Evolutionary conservation across 2,113 vertebrate species (phyloP).

Genomic region (Myxocyprinus asiaticus): DNA sequence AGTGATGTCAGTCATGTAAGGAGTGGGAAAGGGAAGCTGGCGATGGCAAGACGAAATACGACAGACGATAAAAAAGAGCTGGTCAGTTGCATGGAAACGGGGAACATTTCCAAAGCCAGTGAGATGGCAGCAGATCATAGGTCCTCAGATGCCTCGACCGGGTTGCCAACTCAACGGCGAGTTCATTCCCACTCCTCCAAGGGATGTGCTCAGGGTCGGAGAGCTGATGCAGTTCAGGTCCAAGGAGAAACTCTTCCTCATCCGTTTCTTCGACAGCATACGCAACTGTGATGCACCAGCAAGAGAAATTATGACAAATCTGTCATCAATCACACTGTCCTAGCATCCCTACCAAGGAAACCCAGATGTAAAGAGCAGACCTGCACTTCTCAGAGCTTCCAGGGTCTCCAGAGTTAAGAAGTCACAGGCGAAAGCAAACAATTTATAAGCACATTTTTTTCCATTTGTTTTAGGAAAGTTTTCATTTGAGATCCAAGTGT

Average conservation of each 20-base stretch:
- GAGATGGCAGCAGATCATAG: constrained; percentile 89
- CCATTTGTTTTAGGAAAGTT: too few species aligned
- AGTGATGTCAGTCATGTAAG: constrained; percentile 77
- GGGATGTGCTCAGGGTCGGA: constrained; percentile 87
- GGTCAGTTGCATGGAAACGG: constrained; percentile 85
- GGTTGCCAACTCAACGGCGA: constrained; percentile 82
- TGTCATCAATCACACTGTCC: too few species aligned
- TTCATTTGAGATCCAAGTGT: too few species aligned
- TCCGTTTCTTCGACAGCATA: constrained; percentile 94
- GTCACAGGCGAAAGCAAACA: too few species aligned
- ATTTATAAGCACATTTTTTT: too few species aligned
- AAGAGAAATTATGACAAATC: too few species aligned
- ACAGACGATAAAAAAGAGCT: constrained; percentile 87
- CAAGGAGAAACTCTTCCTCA: constrained; percentile 92
- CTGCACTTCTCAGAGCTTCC: too few species aligned
- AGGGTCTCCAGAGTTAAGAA: too few species aligned
- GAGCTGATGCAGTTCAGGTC: constrained; percentile 97
- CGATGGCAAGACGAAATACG: constrained; percentile 86
- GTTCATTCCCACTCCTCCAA: constrained; percentile 86
- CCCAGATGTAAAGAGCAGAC: too few species aligned
- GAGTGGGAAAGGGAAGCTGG: constrained; percentile 85
- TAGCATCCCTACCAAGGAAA: too few species aligned
- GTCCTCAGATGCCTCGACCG: constrained; percentile 84
- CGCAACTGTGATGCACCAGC: constrained; percentile 74
- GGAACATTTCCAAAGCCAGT: constrained; percentile 85